Evolutionary conservation across 2,797 vertebrate species (phyloP).

Genomic region (Enteromius mattozi): DNA sequence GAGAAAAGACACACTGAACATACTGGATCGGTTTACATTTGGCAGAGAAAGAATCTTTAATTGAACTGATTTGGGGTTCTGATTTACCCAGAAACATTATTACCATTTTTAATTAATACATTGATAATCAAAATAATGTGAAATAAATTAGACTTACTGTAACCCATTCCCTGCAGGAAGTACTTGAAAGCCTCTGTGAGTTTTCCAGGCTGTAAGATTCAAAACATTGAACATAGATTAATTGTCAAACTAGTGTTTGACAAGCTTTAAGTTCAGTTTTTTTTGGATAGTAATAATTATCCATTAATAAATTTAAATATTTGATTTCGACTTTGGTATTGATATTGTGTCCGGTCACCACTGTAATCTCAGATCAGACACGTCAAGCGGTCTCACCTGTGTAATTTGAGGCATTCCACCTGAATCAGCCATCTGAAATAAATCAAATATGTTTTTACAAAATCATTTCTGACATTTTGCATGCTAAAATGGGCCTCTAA

Average conservation of each 20-base stretch:
- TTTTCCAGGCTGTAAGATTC: conserved; percentile 88
- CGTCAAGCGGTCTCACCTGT: conserved; percentile 83
- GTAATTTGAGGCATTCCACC: conserved; percentile 96
- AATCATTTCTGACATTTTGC: not conserved
- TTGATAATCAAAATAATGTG: not conserved
- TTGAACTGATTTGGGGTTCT: not conserved
- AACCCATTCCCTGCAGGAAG: conserved; percentile 99
- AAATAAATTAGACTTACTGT: conserved; percentile 87
- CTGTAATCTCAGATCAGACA: conserved; percentile 22
- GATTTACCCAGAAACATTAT: not conserved
- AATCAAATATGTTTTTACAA: not conserved
- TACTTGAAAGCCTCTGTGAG: conserved; percentile 99
- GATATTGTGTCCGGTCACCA: too few relatives aligned
- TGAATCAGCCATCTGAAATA: conserved; percentile 91
- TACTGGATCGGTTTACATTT: conserved; percentile 11
- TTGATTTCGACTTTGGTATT: not conserved
- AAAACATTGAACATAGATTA: conserved; percentile 13
- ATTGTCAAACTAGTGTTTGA: not conserved
- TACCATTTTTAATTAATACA: not conserved
- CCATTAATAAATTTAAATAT: not conserved
- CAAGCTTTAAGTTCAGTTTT: not conserved
- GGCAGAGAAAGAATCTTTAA: not conserved
- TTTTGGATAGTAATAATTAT: not conserved
- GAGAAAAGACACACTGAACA: conserved; percentile 40
- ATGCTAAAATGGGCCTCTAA: too few relatives aligned